A percentile compares a stretch with the other conserved stretches of the same genome.
Evolutionary conservation across 1,140 invertebrate genomes (phyloP).

Genomic region (Bombus sibiricus): DNA sequence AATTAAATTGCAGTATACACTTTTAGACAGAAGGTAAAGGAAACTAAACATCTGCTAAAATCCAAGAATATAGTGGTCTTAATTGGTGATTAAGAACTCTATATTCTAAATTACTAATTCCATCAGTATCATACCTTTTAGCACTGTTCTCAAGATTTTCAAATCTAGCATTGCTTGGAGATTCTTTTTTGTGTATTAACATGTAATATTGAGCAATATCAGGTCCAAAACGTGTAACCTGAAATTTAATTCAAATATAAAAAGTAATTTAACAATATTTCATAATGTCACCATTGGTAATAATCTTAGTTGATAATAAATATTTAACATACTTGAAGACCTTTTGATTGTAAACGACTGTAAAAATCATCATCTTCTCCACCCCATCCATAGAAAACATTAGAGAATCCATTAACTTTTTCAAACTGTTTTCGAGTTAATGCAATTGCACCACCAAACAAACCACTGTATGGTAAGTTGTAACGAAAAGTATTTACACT

Average conservation of each 20-base stretch:
- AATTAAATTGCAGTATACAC: background rate
- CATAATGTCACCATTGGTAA: background rate
- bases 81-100: conserved; percentile 79
- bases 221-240: conserved; percentile 88
- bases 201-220: conserved; percentile 90
- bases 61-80: conserved; percentile 79
- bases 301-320: no score
- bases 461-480: conserved; percentile 88
- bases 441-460: conserved; percentile 91
- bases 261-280: background rate
- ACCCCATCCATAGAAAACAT: conserved; percentile 94
- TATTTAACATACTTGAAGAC: conserved; percentile 70
- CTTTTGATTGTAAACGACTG: conserved; percentile 77
- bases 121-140: conserved; percentile 85
- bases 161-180: conserved; percentile 84
- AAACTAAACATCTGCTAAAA: conserved; percentile 77
- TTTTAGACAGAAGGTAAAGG: conserved; percentile 19
- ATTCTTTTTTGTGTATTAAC: conserved; percentile 88
- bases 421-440: conserved; percentile 88
- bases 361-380: conserved; percentile 97
- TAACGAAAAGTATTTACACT: conserved; percentile 95
- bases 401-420: conserved; percentile 95
- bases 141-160: conserved; percentile 84
- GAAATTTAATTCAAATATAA: conserved; percentile 52
- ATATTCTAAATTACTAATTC: conserved; percentile 85